Percentiles rank a stretch among this genome's conserved stretches.
Evolutionary conservation across 2,113 vertebrate genomes (phyloP).

Genomic region (Pimephales promelas): DNA sequence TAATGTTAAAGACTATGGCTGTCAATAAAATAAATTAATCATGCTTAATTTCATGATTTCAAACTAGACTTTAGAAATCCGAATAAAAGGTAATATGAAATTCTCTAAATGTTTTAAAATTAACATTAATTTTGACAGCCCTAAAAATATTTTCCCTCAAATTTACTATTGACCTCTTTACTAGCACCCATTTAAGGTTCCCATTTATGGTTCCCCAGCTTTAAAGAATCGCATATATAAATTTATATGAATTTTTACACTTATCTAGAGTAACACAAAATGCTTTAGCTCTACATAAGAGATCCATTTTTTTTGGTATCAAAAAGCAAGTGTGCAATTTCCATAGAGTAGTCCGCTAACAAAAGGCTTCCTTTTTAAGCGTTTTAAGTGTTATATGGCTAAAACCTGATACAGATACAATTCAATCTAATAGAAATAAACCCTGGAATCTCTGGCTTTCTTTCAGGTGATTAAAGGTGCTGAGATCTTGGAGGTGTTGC

Average conservation of each 20-base stretch:
- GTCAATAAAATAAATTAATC: not conserved
- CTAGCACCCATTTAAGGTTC: not conserved
- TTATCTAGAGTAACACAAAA: not conserved
- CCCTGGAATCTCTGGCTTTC: too few relatives aligned
- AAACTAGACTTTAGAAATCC: not conserved
- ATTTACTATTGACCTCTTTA: too few relatives aligned
- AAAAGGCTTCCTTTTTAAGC: not conserved
- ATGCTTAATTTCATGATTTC: not conserved
- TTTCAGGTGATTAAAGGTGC: constrained; percentile 95
- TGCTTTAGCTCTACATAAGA: not conserved
- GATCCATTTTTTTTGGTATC: too few relatives aligned
- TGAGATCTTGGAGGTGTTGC: constrained; percentile 95
- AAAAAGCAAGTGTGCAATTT: not conserved
- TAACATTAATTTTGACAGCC: not conserved
- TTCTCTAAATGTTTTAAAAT: not conserved
- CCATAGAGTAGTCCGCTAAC: too few relatives aligned
- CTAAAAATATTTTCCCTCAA: not conserved
- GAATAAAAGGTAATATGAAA: not conserved
- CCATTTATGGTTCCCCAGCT: too few relatives aligned
- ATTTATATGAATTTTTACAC: too few relatives aligned
- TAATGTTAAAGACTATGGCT: too few relatives aligned
- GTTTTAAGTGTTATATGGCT: not conserved
- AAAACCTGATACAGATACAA: not conserved
- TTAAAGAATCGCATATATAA: not conserved
- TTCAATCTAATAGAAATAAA: not conserved